Evolutionary conservation across 2,797 vertebrate species (phyloP).

Genomic region (Uromys caudimaculatus): DNA sequence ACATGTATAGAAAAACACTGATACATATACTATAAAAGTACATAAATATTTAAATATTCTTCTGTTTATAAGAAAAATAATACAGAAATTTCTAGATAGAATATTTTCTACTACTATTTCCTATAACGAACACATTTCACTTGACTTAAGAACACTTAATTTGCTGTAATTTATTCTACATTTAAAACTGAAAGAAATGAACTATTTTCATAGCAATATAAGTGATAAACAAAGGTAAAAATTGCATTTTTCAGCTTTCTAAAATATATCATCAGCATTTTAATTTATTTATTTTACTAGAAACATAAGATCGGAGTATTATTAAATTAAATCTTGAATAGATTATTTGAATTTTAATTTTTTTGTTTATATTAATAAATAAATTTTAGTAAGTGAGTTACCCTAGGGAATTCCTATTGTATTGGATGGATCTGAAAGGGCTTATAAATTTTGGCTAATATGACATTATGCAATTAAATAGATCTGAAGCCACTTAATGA

Average conservation of each 20-base stretch:
- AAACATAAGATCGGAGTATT: background rate
- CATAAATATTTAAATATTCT: background rate
- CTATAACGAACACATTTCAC: background rate
- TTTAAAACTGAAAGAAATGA: background rate
- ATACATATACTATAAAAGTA: background rate
- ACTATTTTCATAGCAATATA: background rate
- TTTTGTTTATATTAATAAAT: background rate
- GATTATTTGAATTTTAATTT: background rate
- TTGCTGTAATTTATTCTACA: background rate
- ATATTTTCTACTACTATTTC: background rate
- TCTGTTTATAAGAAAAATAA: background rate
- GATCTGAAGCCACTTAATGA: background rate
- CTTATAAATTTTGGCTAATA: background rate
- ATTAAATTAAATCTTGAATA: background rate
- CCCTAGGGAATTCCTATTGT: background rate
- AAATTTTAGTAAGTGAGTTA: background rate
- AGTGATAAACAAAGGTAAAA: background rate
- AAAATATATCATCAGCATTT: background rate
- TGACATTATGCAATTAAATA: conserved; percentile 37
- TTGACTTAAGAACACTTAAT: background rate
- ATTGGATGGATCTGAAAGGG: background rate
- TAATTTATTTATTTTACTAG: background rate
- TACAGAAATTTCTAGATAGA: background rate
- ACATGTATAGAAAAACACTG: background rate
- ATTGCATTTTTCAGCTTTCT: background rate